Evolutionary conservation across 2,888 invertebrate species (phyloP), one percentile per base, ranked within the genome.

Genomic region (Arrhopalites spinosus): DNA sequence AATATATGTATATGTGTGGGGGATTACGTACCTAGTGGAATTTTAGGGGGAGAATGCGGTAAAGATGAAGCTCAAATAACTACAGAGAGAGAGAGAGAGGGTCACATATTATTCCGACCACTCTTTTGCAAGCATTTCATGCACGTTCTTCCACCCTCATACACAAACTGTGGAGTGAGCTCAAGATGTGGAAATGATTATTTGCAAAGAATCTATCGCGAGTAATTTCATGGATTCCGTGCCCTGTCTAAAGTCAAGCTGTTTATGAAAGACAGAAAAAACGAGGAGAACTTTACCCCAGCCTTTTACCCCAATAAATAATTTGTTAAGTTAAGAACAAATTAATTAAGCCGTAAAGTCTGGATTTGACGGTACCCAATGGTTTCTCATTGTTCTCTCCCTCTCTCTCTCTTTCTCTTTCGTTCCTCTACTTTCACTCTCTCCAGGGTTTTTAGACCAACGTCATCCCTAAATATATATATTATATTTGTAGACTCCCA

Each of bases 321-420:
- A 80, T 78, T 80, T 80, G 64, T 74, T 74, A 75, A 72, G 64
- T 74, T 74, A 75, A 72, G 74, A 73, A 76, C 74, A 78, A 80
- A 80, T 78, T 78, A 78, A 80, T 80, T 80, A 80, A 75, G 76
- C 76, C 43, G 75, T 69, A 67, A 71, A 75, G 77, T 79, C 78
- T 78, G 80, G 77, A 75, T 67, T 75, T 80, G 80, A 80, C 78
- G 78, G 71, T 77, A 71, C 50, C 45, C 68, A 30, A 23, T 15
- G 63, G 71, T 7, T 23, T 43, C 20, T 50, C 50, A 43, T 25
- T 45, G 25, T 50, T 69, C 69, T 73, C 72, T 61, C 78, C 75
- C 67, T 72, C 53, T 73, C 73, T 73, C 36, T 72, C 77, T 76
- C 71, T 20, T 17, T 53, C 20, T 17, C 53, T 17, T 53, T 5